Conservation (phyloP, 2,113 vertebrate genomes). For the Dryoscopus gambensis region DNA sequence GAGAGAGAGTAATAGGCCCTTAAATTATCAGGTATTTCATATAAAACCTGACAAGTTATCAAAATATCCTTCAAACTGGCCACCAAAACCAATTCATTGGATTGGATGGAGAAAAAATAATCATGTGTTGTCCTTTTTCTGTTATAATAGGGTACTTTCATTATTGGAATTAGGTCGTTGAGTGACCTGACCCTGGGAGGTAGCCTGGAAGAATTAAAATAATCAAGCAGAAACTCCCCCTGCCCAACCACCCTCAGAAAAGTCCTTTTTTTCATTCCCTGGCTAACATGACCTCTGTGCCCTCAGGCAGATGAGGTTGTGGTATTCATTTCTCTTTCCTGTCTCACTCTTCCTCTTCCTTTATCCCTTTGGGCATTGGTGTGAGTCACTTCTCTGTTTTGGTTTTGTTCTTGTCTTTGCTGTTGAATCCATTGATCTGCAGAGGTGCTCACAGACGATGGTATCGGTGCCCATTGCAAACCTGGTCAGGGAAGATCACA, state of each 20-base stretch:
- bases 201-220: neutral
- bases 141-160: neutral
- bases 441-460: neutral
- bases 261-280: neutral
- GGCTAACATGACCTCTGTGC: neutral
- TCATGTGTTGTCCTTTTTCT: neutral
- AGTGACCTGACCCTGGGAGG: neutral
- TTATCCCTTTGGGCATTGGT: neutral
- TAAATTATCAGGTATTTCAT: neutral
- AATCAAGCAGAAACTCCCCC: neutral
- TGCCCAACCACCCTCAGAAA: neutral
- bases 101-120: neutral
- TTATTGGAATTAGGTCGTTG: neutral
- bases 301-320: neutral
- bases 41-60: neutral
- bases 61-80: neutral
- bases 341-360: neutral
- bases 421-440: neutral
- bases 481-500: neutral
- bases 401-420: neutral
- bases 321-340: neutral
- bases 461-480: neutral
- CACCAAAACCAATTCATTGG: neutral
- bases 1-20: neutral
- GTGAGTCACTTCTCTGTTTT: neutral